These are phyloP conservation scores for Heliocidaris tuberculata DNA, from an alignment of 35 echinoderm and acorn worm species.

Conservation along the genomic window DNA sequence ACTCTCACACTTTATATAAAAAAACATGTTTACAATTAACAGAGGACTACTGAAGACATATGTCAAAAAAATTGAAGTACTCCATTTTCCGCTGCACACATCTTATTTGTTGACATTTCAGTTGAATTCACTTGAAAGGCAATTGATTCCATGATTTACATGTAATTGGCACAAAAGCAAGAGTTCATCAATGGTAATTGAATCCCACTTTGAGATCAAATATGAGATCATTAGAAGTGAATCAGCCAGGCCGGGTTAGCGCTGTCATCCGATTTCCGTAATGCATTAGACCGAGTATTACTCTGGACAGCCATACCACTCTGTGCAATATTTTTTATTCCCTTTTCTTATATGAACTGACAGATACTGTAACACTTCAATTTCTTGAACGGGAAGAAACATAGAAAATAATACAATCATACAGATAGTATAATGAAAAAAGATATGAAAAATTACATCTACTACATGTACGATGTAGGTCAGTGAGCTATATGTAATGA, in stretches of 20 bases:
- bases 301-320: constrained; percentile 7
- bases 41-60: not conserved
- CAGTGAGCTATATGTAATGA: not conserved
- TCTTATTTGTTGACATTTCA: not conserved
- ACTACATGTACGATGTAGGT: not conserved
- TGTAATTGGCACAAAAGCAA: constrained; percentile 11
- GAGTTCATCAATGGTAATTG: not conserved
- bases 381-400: no score
- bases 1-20: not conserved
- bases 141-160: not conserved
- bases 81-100: not conserved
- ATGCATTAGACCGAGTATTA: constrained; percentile 2
- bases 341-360: not conserved
- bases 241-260: not conserved
- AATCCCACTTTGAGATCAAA: not conserved
- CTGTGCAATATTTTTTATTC: not conserved
- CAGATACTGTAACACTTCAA: no score
- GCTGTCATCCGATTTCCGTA: constrained; percentile 1
- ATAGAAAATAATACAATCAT: no score
- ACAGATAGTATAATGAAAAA: no score
- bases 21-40: not conserved
- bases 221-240: not conserved
- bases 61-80: not conserved
- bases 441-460: no score
- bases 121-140: not conserved